Percentiles rank a stretch among this genome's conserved stretches.
phyloP scores from a whole-genome alignment of 2,797 vertebrate genomes.

The Anguilla pacifica region DNA sequence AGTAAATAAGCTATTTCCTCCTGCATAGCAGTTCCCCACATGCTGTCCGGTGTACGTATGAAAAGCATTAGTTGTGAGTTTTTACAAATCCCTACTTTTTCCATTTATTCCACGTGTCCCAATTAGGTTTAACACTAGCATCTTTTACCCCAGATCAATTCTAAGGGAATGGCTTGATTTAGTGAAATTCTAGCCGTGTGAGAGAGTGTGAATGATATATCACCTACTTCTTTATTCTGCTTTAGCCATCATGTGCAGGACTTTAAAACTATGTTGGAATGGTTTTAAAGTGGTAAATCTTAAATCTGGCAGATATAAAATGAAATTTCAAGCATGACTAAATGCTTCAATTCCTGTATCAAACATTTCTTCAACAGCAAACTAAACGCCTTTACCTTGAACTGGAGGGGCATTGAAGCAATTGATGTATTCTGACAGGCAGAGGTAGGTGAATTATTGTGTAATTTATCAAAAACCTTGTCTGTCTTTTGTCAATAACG shows the following conservation, averaged over 20 bases:
- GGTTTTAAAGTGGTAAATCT: slow-evolving; percentile 62
- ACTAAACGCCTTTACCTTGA: slow-evolving; percentile 60
- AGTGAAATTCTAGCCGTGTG: slow-evolving; percentile 40
- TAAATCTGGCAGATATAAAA: slow-evolving; percentile 62
- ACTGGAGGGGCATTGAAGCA: slow-evolving; percentile 67
- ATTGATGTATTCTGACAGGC: slow-evolving; percentile 73
- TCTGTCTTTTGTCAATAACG: slow-evolving; percentile 63
- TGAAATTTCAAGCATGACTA: slow-evolving; percentile 70
- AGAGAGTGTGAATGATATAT: slow-evolving; percentile 52
- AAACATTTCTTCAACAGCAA: slow-evolving; percentile 28
- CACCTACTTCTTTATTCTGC: slow-evolving; percentile 60
- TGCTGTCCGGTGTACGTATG: neutral
- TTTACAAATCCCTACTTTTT: slow-evolving; percentile 18
- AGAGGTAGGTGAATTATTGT: slow-evolving; percentile 52
- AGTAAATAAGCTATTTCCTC: neutral
- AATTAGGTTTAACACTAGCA: neutral
- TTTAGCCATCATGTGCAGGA: slow-evolving; percentile 59
- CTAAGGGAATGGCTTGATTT: slow-evolving; percentile 29
- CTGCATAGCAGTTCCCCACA: neutral
- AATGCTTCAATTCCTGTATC: slow-evolving; percentile 57
- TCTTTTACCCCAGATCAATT: neutral
- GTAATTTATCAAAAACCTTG: slow-evolving; percentile 68
- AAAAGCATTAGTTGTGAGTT: neutral
- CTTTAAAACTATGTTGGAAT: slow-evolving; percentile 46
- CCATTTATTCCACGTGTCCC: neutral